Base-by-base conservation (phyloP, 2,888 invertebrate genomes). In the Silvanus unidentatus region DNA sequence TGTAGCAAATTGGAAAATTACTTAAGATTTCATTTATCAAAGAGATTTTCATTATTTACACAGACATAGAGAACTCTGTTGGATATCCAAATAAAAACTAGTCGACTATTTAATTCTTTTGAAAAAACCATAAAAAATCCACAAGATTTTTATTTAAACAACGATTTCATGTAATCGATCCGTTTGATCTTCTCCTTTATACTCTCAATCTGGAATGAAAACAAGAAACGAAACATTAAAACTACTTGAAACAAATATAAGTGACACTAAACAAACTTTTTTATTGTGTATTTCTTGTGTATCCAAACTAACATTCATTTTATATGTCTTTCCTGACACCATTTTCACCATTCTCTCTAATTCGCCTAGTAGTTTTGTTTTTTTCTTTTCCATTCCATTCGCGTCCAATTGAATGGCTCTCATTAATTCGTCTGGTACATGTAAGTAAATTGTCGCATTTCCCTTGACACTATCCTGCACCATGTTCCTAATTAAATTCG, bases 291-390 rank as follows among this genome's bases (percentile, higher is more conserved):
- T 46, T 44, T 62, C 57, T 50, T 66, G 64, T n/a, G 54, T 55
- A 43, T 64, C 59, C 8, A 38, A 12, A 0, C 64, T 49, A 2
- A 61, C 66, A 35, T 69, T 69, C 5, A 53, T 50, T 45, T 54
- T 60, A 47, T 70, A 71, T 11, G 56, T 61, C 29, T 56, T 57
- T 1, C 57, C 58, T 1, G 57, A 55, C 8, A 64, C 59, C 53
- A 64, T 63, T 36, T 57, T 58, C 30, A 58, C 58, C 47, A 72
- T 50, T 53, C 68, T 71, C 15, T 58, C 60, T 40, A 73, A 50
- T 49, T 72, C 69, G 35, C 58, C 61, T 11, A 55, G 14, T 32
- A 73, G 47, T 55, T 71, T 72, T 30, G 53, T 55, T 47, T 60
- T 62, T 45, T 68, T 71, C 51, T 53, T 58, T 27, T 62, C 56